These are phyloP conservation scores for Tipula lateralis DNA, from an alignment of 2,888 invertebrate genomes.

Conservation along the genomic window DNA sequence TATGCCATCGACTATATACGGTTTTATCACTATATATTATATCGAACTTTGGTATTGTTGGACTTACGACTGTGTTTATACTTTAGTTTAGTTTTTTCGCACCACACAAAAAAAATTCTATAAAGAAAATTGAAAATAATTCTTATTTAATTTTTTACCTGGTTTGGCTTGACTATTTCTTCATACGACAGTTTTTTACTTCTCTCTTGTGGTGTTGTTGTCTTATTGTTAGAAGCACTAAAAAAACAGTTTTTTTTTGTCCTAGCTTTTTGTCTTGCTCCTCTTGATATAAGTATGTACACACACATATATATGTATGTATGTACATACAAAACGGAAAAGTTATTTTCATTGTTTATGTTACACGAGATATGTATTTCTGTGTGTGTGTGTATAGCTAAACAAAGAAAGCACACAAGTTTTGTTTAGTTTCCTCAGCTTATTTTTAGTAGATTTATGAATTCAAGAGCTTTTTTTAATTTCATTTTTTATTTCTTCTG, in stretches of 20 bases:
- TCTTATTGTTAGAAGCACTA: not conserved
- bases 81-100: not conserved
- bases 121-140: not conserved
- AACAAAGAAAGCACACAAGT: conserved; percentile 13
- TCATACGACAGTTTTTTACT: not conserved
- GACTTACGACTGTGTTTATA: not conserved
- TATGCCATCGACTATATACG: too few relatives aligned
- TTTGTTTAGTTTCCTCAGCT: not conserved
- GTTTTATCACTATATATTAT: too few relatives aligned
- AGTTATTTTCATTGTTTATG: conserved; percentile 11
- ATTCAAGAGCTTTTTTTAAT: not conserved
- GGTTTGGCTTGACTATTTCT: not conserved
- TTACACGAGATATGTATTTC: not conserved
- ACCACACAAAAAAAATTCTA: not conserved
- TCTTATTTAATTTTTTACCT: conserved; percentile 11
- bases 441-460: not conserved
- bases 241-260: not conserved
- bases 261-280: not conserved
- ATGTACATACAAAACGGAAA: not conserved
- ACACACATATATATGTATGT: not conserved
- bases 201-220: not conserved
- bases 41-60: not conserved
- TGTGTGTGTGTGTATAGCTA: not conserved
- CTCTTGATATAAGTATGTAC: not conserved
- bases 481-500: not conserved